Base-by-base conservation (phyloP, 2,888 invertebrate genomes). In the Lacanobia oleracea region DNA sequence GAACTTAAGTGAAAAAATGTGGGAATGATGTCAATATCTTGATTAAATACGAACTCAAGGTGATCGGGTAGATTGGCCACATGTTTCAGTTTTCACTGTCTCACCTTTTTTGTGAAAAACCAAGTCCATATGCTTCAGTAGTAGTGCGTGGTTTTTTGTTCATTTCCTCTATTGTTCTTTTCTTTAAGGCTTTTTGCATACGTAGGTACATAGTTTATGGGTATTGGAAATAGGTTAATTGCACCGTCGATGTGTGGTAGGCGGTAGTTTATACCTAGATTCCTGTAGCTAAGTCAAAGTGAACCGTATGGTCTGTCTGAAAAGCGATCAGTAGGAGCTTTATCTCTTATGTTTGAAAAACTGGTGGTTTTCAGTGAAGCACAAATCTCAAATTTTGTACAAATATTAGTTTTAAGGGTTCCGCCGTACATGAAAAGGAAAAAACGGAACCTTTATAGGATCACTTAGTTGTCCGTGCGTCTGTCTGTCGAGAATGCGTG, bases 141-240 rank as follows among this genome's bases (percentile, higher is more conserved):
- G 43, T n/a, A 33, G 68, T n/a, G 54, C 56, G 56, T 27, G 60
- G 48, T 79, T 56, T 68, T 83, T 80, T 80, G 81, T 64, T 74
- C 48, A 50, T 83, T 74, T 66, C 56, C 27, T 63, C 84, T 75
- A 80, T 80, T 80, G 79, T 80, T 80, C 79, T 59, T 72, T 83
- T 62, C 80, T 79, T 51, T 62, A 66, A 40, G 66, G 67, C 79
- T 59, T 8, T 56, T 66, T 82, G 6, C 33, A 33, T 6, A 48
- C 45, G 9, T 54, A 21, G 48, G 67, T 79, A 53, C 59, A 10
- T 54, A 37, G 63, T 82, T 80, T 80, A 83, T 75, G 68, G 56
- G 43, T 45, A 18, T 43, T 69, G 50, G 50, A 80, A 80, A 80
- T 74, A 61, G 84, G 80, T 80, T 80, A 80, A 83, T 79, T 60